Evolutionary conservation across 2,797 vertebrate species (phyloP).

Genomic region (Hafferia zeledoni): DNA sequence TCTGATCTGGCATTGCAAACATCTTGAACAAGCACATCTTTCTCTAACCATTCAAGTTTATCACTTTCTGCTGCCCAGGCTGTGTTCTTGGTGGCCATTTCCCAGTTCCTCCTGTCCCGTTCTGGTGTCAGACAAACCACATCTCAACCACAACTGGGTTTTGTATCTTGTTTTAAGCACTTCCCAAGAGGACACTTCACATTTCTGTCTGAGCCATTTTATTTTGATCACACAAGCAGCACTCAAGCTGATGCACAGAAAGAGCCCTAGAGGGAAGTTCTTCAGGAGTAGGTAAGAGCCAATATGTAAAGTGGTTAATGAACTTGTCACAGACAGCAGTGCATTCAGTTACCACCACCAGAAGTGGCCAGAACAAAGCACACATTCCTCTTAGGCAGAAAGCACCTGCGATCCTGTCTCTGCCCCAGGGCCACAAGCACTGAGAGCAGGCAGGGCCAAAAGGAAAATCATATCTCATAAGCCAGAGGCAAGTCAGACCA

Average conservation of each 20-base stretch:
- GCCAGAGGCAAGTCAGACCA: neutral
- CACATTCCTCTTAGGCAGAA: neutral
- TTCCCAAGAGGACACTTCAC: neutral
- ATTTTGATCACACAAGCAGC: slow-evolving; percentile 12
- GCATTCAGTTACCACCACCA: neutral
- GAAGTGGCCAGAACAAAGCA: neutral
- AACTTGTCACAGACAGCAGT: neutral
- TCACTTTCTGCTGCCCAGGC: accelerated
- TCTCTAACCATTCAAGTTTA: neutral
- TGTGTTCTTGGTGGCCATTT: neutral
- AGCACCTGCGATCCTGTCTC: neutral
- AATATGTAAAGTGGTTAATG: slow-evolving; percentile 3
- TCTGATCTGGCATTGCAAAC: neutral
- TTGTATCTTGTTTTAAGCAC: neutral
- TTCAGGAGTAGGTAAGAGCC: neutral
- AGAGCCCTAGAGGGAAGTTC: neutral
- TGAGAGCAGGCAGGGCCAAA: neutral
- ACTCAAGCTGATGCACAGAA: neutral
- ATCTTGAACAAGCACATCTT: neutral
- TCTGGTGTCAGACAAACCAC: neutral
- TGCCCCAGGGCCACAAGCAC: neutral
- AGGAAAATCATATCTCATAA: neutral
- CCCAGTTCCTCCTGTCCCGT: neutral
- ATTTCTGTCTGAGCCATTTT: neutral
- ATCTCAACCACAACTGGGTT: accelerated